Evolutionary conservation across 2,113 vertebrate species (phyloP), one percentile per base, ranked within the genome.

Genomic region (Lynx canadensis): DNA sequence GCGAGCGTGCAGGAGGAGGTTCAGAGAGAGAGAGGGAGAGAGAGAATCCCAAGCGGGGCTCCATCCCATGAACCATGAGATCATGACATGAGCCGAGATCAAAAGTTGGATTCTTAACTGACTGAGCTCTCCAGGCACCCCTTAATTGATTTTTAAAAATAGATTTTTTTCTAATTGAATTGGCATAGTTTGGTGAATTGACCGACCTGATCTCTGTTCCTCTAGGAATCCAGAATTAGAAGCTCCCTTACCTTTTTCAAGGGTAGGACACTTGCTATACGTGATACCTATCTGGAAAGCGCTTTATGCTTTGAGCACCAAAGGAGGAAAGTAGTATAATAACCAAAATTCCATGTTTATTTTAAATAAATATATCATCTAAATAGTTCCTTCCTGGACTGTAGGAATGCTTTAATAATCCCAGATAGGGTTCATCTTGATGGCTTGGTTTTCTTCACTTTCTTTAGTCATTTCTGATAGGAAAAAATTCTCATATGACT

Each of bases 161-260:
- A 93, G 45, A 38, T 41, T 68, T 87, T 94, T 93, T 94, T 91
- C 55, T 84, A 57, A 78, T 38, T 93, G 31, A 74, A 41, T 50
- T 50, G 50, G 50, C 50, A 50, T 50, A 50, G 41, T 41, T 84
- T 79, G 7, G 16, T 52, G 38, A 79, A n/a, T 92, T 87, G 55
- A 31, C 27, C 27, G 57, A 23, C 18, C 15, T 38, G 41, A 71
- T 45, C 31, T 63, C 74, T 74, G 33, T 60, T 81, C 50, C 66
- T 88, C 7, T 57, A 10, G 66, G 41, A 36, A 84, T 2, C 36
- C 76, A 48, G 74, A 36, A 16, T 65, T 71, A 89, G 41, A 41
- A 76, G 4, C 48, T 57, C 5, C 27, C 29, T 73, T 5, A 18
- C 23, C 4, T 79, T 66, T 55, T 87, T 73, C 19, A 41, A 86